Conservation (phyloP, 1,140 invertebrate species). For the Thereuonema tuberculata region DNA sequence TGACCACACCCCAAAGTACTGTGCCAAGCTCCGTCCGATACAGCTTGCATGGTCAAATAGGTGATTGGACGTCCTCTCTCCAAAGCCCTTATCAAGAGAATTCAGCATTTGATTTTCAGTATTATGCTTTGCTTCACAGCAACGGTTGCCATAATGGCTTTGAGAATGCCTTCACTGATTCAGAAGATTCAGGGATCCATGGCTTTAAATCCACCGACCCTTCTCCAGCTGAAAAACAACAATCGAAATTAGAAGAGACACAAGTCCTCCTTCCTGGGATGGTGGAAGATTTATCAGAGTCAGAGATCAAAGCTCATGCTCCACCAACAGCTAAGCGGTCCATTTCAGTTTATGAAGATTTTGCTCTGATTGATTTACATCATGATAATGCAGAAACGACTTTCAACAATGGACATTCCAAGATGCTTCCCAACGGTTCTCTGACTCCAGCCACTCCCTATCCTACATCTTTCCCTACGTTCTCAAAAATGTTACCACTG, state of each 20-base stretch:
- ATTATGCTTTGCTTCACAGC: not conserved
- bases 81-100: not conserved
- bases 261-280: not conserved
- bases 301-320: not conserved
- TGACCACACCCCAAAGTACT: not conserved
- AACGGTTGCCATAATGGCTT: not conserved
- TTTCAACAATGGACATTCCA: not conserved
- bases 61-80: not conserved
- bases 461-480: too few relatives aligned
- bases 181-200: slow-evolving; percentile 6
- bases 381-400: not conserved
- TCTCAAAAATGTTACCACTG: too few relatives aligned
- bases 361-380: slow-evolving; percentile 1
- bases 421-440: not conserved
- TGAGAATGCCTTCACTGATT: not conserved
- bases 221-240: not conserved
- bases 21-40: not conserved
- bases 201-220: not conserved
- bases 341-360: not conserved
- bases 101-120: not conserved
- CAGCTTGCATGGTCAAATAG: not conserved
- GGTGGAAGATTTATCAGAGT: not conserved
- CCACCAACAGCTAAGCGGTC: not conserved
- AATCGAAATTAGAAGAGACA: not conserved
- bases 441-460: not conserved